phyloP scores from a whole-genome alignment of 2,888 invertebrate species.

The Chaetogeoica ovagalla region DNA sequence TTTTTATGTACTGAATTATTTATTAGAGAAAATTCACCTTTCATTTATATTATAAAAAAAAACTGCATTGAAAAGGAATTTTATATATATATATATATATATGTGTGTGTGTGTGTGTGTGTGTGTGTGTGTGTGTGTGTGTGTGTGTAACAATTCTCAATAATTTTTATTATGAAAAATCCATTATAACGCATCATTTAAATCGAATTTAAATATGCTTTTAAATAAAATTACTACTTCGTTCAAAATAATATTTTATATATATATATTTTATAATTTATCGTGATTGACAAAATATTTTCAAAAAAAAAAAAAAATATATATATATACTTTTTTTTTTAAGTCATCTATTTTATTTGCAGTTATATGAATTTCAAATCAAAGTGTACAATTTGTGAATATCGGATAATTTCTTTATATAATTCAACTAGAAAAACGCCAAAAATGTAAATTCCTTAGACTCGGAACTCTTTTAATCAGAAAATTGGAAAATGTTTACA shows the following conservation, averaged over 20 bases:
- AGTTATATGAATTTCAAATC: neutral
- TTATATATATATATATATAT: neutral
- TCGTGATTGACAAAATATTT: neutral
- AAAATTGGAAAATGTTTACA: neutral
- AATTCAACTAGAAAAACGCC: neutral
- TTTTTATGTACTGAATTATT: constrained; percentile 14
- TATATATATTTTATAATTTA: neutral
- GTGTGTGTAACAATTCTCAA: neutral
- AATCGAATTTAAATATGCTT: constrained; percentile 9
- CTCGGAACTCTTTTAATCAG: neutral
- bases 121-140: too few relatives aligned
- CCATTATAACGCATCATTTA: constrained; percentile 7
- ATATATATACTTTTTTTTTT: neutral
- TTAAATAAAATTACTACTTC: neutral
- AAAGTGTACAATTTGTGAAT: neutral
- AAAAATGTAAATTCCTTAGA: neutral
- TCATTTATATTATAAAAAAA: constrained; percentile 8
- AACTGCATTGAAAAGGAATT: neutral
- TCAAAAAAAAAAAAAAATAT: neutral
- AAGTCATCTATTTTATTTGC: neutral
- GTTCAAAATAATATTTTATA: constrained; percentile 4
- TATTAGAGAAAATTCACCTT: neutral
- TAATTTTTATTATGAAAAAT: constrained; percentile 4
- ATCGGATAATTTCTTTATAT: neutral
- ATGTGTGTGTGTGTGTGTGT: neutral